A percentile compares a stretch with the other conserved stretches of the same genome.
Conservation (phyloP, 2,888 invertebrate species). For the Dorcus parallelipipedus region DNA sequence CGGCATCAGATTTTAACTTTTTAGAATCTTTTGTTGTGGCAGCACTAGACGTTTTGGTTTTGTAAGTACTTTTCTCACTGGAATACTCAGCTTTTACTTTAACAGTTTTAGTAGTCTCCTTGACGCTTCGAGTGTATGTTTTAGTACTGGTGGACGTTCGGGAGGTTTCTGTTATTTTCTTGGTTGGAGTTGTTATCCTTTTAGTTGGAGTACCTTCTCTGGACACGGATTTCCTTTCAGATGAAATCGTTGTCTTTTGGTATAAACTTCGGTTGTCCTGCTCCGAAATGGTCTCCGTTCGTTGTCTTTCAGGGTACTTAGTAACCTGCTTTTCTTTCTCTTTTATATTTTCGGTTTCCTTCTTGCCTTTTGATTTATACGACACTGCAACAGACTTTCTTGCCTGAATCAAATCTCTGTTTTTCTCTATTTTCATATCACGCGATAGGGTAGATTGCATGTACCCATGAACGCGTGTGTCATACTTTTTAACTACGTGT, state of each 20-base stretch:
- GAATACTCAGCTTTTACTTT: background rate
- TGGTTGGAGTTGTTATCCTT: background rate
- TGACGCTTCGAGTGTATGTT: background rate
- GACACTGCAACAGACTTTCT: slow-evolving; percentile 11
- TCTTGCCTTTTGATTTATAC: slow-evolving; percentile 37
- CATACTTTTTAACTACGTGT: slow-evolving; percentile 30
- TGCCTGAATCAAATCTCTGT: slow-evolving; percentile 14
- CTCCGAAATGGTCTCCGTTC: background rate
- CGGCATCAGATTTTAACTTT: background rate
- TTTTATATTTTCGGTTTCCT: slow-evolving; percentile 39
- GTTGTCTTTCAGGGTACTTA: background rate
- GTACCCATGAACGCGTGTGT: slow-evolving; percentile 49
- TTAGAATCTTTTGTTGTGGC: background rate
- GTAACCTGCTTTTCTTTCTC: slow-evolving; percentile 29
- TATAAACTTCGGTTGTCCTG: background rate
- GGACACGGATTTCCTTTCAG: slow-evolving; percentile 30
- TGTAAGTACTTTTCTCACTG: background rate
- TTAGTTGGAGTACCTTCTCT: slow-evolving; percentile 27
- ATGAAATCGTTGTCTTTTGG: slow-evolving; percentile 31
- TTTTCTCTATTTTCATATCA: slow-evolving; percentile 52
- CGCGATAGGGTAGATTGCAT: slow-evolving; percentile 61
- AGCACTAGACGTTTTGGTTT: background rate
- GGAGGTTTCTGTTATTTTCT: background rate
- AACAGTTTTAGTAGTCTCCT: background rate
- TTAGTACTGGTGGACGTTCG: background rate